Conservation (phyloP, 2,797 vertebrate species). For the Sebastes kiyomatsui region DNA sequence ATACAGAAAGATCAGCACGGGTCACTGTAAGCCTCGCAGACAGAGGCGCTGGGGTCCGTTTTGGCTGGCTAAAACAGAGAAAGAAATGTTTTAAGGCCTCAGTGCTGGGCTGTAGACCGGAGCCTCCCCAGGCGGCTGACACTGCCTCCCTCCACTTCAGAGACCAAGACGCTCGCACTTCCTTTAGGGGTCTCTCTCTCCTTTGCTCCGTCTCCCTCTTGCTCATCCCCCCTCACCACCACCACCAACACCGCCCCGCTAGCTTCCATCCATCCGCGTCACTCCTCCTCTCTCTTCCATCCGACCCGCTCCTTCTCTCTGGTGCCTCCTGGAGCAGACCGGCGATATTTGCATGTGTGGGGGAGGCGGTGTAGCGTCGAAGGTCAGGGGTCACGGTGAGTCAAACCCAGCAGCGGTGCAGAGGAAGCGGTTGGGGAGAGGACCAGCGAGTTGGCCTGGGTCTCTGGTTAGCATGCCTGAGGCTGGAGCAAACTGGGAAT, state of each 20-base stretch:
- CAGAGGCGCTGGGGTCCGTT: slow-evolving; percentile 75
- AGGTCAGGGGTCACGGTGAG: slow-evolving; percentile 83
- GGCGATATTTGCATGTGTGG: slow-evolving; percentile 82
- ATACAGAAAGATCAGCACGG: slow-evolving; percentile 77
- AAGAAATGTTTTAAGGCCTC: slow-evolving; percentile 79
- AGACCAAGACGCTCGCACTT: slow-evolving; percentile 66
- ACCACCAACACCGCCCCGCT: not conserved
- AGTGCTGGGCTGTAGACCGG: slow-evolving; percentile 61
- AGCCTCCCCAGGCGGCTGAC: slow-evolving; percentile 71
- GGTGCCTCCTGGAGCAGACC: slow-evolving; percentile 72
- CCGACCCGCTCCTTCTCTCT: slow-evolving; percentile 57
- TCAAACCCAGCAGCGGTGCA: slow-evolving; percentile 76
- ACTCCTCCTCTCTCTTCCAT: slow-evolving; percentile 56
- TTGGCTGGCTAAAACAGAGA: slow-evolving; percentile 76
- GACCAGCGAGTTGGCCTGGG: slow-evolving; percentile 74
- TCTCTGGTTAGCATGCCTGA: slow-evolving; percentile 80
- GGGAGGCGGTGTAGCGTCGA: slow-evolving; percentile 77
- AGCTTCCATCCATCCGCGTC: slow-evolving; percentile 58
- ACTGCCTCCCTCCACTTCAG: slow-evolving; percentile 72
- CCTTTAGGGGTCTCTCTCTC: slow-evolving; percentile 76
- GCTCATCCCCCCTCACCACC: not conserved
- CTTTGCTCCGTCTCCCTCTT: slow-evolving; percentile 41
- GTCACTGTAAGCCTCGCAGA: slow-evolving; percentile 82
- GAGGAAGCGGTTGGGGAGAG: slow-evolving; percentile 76
- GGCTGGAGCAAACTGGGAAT: slow-evolving; percentile 76